Percentiles rank a stretch among this genome's conserved stretches.
Conservation (phyloP, 2,797 vertebrate species). For the Labeo calbasu region DNA sequence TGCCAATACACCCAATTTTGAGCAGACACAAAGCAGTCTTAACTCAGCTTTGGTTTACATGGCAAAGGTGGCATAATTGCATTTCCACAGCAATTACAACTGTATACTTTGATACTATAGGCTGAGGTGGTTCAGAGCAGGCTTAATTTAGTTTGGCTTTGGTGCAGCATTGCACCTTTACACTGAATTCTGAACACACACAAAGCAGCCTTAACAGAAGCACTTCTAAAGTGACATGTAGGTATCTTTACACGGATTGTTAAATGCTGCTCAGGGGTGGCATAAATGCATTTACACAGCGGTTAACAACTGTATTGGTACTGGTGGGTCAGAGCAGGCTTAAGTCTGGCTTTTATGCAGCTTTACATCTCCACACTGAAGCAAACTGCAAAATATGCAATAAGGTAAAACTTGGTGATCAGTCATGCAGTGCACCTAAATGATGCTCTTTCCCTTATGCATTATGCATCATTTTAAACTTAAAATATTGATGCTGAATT, state of each 20-base stretch:
- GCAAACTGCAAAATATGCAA: background rate
- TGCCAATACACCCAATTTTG: no score
- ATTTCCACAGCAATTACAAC: no score
- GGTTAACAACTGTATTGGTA: background rate
- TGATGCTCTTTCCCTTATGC: background rate
- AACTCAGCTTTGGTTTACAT: no score
- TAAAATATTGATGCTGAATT: background rate
- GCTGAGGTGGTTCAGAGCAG: no score
- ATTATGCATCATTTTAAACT: background rate
- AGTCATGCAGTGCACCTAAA: background rate
- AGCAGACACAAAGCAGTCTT: no score
- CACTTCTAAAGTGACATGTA: background rate
- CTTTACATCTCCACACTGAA: background rate
- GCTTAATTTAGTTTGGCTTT: no score
- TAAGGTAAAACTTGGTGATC: background rate
- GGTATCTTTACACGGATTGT: background rate
- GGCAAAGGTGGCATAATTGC: no score
- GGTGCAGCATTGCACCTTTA: no score
- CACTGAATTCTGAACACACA: no score
- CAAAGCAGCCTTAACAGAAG: background rate
- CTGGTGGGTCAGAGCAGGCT: background rate
- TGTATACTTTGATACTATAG: no score
- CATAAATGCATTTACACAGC: background rate
- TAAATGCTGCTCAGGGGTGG: background rate
- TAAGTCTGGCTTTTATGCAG: background rate